Evolutionary conservation across 2,888 invertebrate species (phyloP).

Genomic region (Drosophila pseudotalamancana): DNA sequence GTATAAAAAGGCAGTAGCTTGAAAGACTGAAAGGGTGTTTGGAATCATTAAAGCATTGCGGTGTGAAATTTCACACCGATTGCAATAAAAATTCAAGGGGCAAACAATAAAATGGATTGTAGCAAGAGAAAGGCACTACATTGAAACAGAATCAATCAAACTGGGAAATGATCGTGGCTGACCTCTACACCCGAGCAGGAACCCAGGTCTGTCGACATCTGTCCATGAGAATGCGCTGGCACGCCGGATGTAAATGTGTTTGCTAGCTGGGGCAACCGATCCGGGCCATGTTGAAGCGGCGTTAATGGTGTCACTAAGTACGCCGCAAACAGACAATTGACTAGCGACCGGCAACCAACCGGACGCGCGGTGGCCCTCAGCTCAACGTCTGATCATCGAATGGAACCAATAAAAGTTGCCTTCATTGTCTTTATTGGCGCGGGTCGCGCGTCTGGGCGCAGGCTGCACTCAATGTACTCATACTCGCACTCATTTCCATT

Average conservation of each 20-base stretch:
- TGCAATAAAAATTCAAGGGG: slow-evolving; percentile 73
- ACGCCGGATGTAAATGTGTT: slow-evolving; percentile 72
- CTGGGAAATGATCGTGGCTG: slow-evolving; percentile 39
- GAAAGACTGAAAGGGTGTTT: slow-evolving; percentile 30
- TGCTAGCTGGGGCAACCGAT: slow-evolving; percentile 36
- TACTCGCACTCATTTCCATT: slow-evolving; percentile 64
- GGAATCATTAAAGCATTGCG: slow-evolving; percentile 83
- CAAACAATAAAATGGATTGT: slow-evolving; percentile 59
- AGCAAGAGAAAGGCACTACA: slow-evolving; percentile 65
- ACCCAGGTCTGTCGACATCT: slow-evolving; percentile 44
- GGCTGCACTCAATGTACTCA: slow-evolving; percentile 55
- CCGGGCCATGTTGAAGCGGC: slow-evolving; percentile 37
- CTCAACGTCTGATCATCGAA: slow-evolving; percentile 80
- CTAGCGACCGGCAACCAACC: slow-evolving; percentile 23
- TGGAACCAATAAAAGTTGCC: slow-evolving; percentile 82
- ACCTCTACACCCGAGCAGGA: slow-evolving; percentile 22
- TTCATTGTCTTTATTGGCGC: slow-evolving; percentile 76
- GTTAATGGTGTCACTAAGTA: slow-evolving; percentile 81
- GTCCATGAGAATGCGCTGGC: slow-evolving; percentile 54
- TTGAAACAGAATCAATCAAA: slow-evolving; percentile 82
- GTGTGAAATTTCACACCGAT: slow-evolving; percentile 84
- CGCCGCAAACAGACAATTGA: slow-evolving; percentile 58
- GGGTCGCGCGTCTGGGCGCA: slow-evolving; percentile 56
- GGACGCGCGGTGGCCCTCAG: slow-evolving; percentile 43
- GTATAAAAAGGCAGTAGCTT: slow-evolving; percentile 30